phyloP scores from a whole-genome alignment of 2,888 invertebrate genomes.

The Protophormia terraenovae region DNA sequence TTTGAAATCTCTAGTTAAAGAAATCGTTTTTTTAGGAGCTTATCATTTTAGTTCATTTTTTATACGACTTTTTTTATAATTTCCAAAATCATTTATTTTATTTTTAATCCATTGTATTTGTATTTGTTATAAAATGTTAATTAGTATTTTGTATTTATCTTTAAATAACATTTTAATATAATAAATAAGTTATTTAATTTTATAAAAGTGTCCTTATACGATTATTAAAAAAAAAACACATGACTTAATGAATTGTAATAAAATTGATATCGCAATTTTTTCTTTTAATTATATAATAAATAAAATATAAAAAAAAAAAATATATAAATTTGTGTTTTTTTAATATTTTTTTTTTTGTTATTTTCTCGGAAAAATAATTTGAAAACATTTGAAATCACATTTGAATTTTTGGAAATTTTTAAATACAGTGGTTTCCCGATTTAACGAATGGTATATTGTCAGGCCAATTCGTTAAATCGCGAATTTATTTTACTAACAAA shows the following conservation, averaged over 20 bases:
- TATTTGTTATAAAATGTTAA: background rate
- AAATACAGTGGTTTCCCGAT: too few species aligned
- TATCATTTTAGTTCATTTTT: background rate
- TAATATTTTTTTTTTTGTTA: too few species aligned
- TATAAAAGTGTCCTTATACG: constrained; percentile 33
- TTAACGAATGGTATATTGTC: too few species aligned
- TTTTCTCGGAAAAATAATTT: too few species aligned
- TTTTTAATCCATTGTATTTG: background rate
- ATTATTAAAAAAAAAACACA: constrained; percentile 4
- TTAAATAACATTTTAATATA: background rate
- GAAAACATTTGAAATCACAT: too few species aligned
- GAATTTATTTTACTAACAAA: too few species aligned
- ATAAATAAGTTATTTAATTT: constrained; percentile 1
- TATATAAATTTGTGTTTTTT: background rate
- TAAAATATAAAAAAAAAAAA: background rate
- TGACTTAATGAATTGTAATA: background rate
- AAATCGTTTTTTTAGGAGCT: background rate
- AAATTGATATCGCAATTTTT: background rate
- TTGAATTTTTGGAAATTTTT: too few species aligned
- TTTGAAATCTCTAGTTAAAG: background rate
- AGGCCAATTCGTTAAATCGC: too few species aligned
- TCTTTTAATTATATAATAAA: background rate
- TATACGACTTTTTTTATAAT: constrained; percentile 4
- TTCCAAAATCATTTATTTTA: background rate
- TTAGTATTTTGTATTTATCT: background rate